These are phyloP conservation scores for Hypotaenidia philippensis DNA, from an alignment of 2,797 vertebrate species.

Conservation along the genomic window DNA sequence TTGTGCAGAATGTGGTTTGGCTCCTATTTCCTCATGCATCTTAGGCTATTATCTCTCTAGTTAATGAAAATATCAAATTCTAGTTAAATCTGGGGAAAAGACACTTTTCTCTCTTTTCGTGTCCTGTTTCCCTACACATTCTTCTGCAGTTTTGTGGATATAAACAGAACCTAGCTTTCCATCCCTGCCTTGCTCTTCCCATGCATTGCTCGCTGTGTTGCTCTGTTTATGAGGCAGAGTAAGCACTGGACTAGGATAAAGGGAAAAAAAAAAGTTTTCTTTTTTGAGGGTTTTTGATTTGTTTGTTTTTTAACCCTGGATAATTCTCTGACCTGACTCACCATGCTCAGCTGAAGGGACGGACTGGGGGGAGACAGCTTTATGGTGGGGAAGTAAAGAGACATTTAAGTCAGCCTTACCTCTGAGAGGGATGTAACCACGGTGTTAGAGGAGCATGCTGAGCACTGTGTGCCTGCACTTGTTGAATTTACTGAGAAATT, in stretches of 20 bases:
- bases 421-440: neutral
- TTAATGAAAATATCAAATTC: neutral
- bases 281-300: neutral
- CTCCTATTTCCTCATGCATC: neutral
- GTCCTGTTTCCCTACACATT: neutral
- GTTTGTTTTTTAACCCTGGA: neutral
- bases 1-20: neutral
- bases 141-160: neutral
- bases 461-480: neutral
- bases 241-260: neutral
- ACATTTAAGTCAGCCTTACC: neutral
- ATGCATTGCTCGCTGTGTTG: neutral
- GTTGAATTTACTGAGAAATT: constrained; percentile 7
- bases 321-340: neutral
- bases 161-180: neutral
- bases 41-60: neutral
- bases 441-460: neutral
- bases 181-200: neutral
- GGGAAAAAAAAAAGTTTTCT: neutral
- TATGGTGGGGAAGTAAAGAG: neutral
- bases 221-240: neutral
- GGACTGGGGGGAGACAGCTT: neutral
- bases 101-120: neutral
- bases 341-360: neutral
- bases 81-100: neutral